Evolutionary conservation across 2,797 vertebrate species (phyloP).

Genomic region (Enteromius fasciolatus): DNA sequence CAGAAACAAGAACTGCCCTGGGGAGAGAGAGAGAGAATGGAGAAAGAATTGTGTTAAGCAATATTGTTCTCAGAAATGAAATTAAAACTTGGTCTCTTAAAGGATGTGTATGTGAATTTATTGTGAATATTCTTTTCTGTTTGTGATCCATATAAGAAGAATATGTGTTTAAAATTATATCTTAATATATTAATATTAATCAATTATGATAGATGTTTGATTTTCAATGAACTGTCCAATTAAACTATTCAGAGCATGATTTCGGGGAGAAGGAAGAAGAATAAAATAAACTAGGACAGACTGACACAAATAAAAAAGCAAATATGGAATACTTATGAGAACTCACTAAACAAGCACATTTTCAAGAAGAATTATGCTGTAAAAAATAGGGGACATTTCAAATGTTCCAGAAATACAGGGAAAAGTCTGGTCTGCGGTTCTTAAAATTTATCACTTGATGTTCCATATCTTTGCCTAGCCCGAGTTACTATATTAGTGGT

Average conservation of each 20-base stretch:
- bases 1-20: conserved; percentile 16
- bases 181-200: background rate
- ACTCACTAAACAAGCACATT: background rate
- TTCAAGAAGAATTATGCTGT: background rate
- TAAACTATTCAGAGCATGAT: conserved; percentile 8
- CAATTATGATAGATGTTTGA: background rate
- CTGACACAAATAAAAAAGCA: background rate
- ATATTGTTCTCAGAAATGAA: background rate
- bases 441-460: background rate
- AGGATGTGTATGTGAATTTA: background rate
- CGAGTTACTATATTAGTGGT: background rate
- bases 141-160: background rate
- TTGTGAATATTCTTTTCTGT: background rate
- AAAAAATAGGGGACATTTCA: background rate
- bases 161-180: background rate
- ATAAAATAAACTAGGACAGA: background rate
- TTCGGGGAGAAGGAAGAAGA: background rate
- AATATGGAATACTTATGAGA: background rate
- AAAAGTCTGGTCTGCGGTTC: background rate
- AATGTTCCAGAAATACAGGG: background rate
- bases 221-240: background rate
- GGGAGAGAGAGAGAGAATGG: background rate
- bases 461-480: background rate
- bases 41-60: background rate
- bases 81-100: no score